phyloP scores from a whole-genome alignment of 37 sponge, comb jelly and placozoan genomes.

The Geodia barretti region DNA sequence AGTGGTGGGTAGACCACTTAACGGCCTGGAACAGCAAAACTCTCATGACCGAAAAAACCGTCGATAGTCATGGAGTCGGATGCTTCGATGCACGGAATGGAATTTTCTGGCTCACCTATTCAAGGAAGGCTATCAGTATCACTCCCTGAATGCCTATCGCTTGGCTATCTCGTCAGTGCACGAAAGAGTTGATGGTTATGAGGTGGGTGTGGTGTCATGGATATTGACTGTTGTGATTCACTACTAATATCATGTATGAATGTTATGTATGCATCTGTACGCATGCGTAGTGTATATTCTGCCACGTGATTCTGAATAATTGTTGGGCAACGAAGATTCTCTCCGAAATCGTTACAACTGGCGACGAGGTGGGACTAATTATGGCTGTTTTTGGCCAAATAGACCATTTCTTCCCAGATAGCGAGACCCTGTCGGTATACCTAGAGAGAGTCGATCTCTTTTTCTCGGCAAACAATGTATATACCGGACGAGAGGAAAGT shows the following conservation, averaged over 20 bases:
- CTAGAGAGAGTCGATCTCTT: not conserved
- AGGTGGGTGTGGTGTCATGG: no score
- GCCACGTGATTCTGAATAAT: conserved; percentile 2
- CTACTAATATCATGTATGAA: not conserved
- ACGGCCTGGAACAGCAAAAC: conserved; percentile 4
- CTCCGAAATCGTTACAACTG: conserved; percentile 3
- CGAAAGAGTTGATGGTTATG: no score
- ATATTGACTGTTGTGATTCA: no score
- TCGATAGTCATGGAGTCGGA: no score
- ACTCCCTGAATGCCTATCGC: no score
- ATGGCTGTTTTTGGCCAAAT: not conserved
- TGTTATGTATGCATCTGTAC: not conserved
- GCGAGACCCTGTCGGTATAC: not conserved
- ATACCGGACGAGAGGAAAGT: not conserved
- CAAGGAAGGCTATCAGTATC: no score
- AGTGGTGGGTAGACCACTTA: conserved; percentile 21
- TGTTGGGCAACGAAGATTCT: no score
- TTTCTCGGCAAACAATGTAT: not conserved
- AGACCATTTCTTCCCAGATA: not conserved
- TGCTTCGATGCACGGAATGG: no score
- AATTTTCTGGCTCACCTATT: no score
- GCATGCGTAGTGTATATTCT: conserved; percentile 1
- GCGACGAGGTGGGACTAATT: conserved; percentile 7
- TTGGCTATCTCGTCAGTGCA: no score
- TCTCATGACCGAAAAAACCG: not conserved